Evolutionary conservation across 2,797 vertebrate genomes (phyloP).

Genomic region (Allobates femoralis): DNA sequence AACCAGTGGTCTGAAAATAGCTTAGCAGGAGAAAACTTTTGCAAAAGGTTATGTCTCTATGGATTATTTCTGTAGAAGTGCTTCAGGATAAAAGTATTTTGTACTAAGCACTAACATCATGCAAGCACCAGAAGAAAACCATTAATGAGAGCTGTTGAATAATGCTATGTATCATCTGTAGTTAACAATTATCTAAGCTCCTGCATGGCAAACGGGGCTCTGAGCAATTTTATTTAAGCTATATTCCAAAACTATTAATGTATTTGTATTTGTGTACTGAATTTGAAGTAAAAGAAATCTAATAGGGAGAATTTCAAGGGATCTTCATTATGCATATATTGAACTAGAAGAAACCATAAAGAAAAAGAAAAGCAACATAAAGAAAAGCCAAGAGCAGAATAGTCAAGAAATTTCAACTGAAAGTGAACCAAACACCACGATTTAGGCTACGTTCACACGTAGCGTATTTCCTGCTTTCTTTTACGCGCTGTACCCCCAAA

Average conservation of each 20-base stretch:
- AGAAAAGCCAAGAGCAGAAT: no score
- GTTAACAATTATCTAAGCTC: constrained; percentile 30
- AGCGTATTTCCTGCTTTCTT: no score
- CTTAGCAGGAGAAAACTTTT: constrained; percentile 55
- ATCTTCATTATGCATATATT: no score
- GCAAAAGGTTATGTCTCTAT: constrained; percentile 59
- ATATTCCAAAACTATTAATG: constrained; percentile 10
- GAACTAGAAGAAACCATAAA: no score
- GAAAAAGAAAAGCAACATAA: no score
- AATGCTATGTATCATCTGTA: constrained; percentile 29
- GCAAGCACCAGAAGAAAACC: constrained; percentile 30
- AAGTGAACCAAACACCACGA: no score
- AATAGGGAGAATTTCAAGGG: neutral
- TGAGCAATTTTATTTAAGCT: constrained; percentile 18
- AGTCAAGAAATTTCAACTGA: no score
- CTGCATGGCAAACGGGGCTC: constrained; percentile 8
- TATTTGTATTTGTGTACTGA: constrained; percentile 15
- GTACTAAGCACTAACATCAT: constrained; percentile 26
- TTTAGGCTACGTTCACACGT: no score
- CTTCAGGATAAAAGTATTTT: constrained; percentile 47
- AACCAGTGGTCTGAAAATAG: constrained; percentile 61
- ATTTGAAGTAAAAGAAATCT: neutral
- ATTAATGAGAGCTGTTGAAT: constrained; percentile 19
- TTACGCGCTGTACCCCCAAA: no score
- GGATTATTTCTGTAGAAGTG: constrained; percentile 53